These are phyloP conservation scores for Nomada hirtipes DNA, from an alignment of 2,888 invertebrate genomes.

Conservation along the genomic window DNA sequence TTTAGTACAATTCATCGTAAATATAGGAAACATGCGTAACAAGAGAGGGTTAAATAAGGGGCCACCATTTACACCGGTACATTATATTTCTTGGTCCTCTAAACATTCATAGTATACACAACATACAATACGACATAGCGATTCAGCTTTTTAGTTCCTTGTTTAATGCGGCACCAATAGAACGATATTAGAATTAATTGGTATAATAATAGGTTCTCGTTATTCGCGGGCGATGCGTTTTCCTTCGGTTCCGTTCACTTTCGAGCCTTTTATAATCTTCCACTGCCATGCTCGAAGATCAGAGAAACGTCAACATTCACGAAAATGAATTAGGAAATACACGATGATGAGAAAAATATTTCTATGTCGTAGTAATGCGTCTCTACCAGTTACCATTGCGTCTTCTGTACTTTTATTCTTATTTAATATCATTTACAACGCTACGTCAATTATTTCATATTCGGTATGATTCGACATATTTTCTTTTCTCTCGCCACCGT, in stretches of 20 bases:
- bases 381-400: slow-evolving; percentile 38
- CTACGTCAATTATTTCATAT: slow-evolving; percentile 2
- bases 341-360: slow-evolving; percentile 56
- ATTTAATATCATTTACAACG: neutral
- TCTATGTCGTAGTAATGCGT: slow-evolving; percentile 39
- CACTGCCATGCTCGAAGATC: slow-evolving; percentile 9
- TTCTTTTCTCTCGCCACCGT: neutral
- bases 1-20: neutral
- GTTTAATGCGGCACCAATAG: slow-evolving; percentile 23
- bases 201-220: slow-evolving; percentile 10
- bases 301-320: slow-evolving; percentile 26
- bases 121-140: slow-evolving; percentile 73
- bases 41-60: neutral
- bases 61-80: slow-evolving; percentile 61
- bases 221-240: slow-evolving; percentile 19
- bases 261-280: neutral
- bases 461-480: neutral
- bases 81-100: slow-evolving; percentile 82
- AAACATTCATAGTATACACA: slow-evolving; percentile 82
- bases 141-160: slow-evolving; percentile 50
- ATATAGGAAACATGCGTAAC: neutral
- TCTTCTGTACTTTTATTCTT: neutral
- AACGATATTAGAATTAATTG: slow-evolving; percentile 13
- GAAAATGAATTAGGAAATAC: slow-evolving; percentile 30
- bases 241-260: neutral